Conservation (phyloP, 2,888 invertebrate species). For the Brachyptera risi region DNA sequence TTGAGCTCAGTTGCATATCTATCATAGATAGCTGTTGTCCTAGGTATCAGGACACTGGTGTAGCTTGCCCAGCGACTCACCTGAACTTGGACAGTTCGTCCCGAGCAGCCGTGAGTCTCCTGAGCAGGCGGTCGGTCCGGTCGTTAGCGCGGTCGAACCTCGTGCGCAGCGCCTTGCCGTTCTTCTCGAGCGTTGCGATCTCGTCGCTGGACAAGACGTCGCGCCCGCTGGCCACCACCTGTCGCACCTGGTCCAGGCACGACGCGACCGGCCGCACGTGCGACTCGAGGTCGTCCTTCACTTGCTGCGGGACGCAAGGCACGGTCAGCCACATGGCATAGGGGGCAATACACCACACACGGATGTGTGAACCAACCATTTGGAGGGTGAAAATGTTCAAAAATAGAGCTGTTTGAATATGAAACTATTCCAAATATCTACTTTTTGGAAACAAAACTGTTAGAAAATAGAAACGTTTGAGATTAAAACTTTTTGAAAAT, state of each 20-base stretch:
- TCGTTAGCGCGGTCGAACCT: conserved; percentile 79
- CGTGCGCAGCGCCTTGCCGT: conserved; percentile 76
- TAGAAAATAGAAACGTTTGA: no score
- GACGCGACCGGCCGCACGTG: conserved; percentile 80
- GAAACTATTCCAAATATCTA: no score
- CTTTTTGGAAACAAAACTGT: no score
- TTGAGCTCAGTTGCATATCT: no score
- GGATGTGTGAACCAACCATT: no score
- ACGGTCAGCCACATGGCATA: no score
- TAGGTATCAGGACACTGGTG: no score
- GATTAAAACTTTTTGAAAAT: no score
- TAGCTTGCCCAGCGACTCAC: conserved; percentile 44
- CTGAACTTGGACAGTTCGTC: conserved; percentile 86
- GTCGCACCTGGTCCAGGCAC: conserved; percentile 85
- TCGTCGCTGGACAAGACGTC: conserved; percentile 92
- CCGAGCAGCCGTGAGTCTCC: conserved; percentile 70
- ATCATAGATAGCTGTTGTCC: no score
- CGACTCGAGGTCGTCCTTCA: conserved; percentile 84
- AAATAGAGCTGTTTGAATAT: no score
- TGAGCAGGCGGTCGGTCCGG: conserved; percentile 71
- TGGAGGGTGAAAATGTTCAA: no score
- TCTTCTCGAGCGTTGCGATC: conserved; percentile 80
- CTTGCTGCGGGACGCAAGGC: conserved; percentile 59
- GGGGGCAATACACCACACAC: no score
- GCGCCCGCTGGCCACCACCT: conserved; percentile 82